These are phyloP conservation scores for Pangasius mekongensis DNA, from an alignment of 2,797 vertebrate species.

Conservation along the genomic window DNA sequence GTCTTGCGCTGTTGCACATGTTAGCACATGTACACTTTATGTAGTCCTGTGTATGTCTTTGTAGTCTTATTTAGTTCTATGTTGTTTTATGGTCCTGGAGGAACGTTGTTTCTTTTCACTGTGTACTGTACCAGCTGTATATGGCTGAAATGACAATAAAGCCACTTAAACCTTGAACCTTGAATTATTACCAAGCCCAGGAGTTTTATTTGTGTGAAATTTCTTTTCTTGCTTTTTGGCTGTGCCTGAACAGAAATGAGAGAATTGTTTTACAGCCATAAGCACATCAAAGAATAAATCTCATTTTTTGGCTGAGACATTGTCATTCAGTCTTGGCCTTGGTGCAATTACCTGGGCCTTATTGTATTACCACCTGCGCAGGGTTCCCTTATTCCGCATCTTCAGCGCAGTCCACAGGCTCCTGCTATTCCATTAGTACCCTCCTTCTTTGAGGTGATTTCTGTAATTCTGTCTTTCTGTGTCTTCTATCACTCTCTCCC, in stretches of 20 bases:
- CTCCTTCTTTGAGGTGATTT: slow-evolving; percentile 65
- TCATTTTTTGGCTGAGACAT: slow-evolving; percentile 51
- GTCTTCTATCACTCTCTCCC: slow-evolving; percentile 46
- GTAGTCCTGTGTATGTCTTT: too few relatives aligned
- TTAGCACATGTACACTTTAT: too few relatives aligned
- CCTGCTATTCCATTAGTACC: slow-evolving; percentile 65
- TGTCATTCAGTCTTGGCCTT: slow-evolving; percentile 58
- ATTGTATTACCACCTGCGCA: slow-evolving; percentile 60
- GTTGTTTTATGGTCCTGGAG: too few relatives aligned
- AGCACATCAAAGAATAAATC: slow-evolving; percentile 56
- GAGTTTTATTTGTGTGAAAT: slow-evolving; percentile 43
- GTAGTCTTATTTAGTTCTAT: too few relatives aligned
- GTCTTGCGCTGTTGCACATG: too few relatives aligned
- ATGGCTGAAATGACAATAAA: too few relatives aligned
- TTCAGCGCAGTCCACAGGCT: slow-evolving; percentile 58
- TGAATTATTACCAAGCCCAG: slow-evolving; percentile 29
- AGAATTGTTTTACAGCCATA: slow-evolving; percentile 56
- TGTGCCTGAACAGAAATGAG: slow-evolving; percentile 37
- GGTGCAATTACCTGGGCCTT: slow-evolving; percentile 56
- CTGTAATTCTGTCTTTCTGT: slow-evolving; percentile 68
- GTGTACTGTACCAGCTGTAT: too few relatives aligned
- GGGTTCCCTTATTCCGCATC: slow-evolving; percentile 49
- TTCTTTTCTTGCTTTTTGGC: slow-evolving; percentile 36
- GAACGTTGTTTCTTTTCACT: too few relatives aligned
- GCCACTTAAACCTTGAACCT: too few relatives aligned